Evolutionary conservation across 2,888 invertebrate genomes (phyloP), one percentile per base, ranked within the genome.

Genomic region (Odontothrips loti): DNA sequence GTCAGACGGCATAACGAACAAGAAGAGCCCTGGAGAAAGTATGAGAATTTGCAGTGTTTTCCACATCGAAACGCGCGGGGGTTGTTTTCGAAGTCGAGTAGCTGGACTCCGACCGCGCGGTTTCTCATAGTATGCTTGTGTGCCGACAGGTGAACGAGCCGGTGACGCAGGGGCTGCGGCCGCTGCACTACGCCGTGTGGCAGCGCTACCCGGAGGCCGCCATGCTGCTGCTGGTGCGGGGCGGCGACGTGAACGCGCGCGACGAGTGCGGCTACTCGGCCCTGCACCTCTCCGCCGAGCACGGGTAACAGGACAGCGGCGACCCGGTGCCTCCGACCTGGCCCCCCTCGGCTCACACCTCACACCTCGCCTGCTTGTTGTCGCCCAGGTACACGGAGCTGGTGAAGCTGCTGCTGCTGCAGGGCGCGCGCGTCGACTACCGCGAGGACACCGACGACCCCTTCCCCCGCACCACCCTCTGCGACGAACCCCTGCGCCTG

Each of bases 241-340:
- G 95, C 11, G 93, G 95, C 84, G 93, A 95, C 86, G 92, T 95
- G 58, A 93, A 95, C 86, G 94, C 94, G 0, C 91, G 92, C 0
- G 96, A 96, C 85, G 96, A 96, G 86, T 95, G 96, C 84, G 97
- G 97, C 0, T 97, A 96, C 87, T 95, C 96, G 82, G 94, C 97
- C 0, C 88, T 97, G 79, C 97, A 97, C 88, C 90, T 97, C 17
- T 94, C 95, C n/a, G 94, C 96, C 0, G 95, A 96, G 85, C 94
- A 95, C 85, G 96, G 95, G 89, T 94, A 88, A 43, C 86, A 87
- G 87, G n/a, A 17, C 15, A 86, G 86, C 63, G 85, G 86, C 84
- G 86, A 15, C 79, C 17, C 6, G 43, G 15, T 58, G 23, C n/a
- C n/a, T n/a, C n/a, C n/a, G n/a, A n/a, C n/a, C 34, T 43, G 34